These are phyloP conservation scores for Alces alces DNA, from an alignment of 2,113 vertebrate genomes.

Conservation along the genomic window DNA sequence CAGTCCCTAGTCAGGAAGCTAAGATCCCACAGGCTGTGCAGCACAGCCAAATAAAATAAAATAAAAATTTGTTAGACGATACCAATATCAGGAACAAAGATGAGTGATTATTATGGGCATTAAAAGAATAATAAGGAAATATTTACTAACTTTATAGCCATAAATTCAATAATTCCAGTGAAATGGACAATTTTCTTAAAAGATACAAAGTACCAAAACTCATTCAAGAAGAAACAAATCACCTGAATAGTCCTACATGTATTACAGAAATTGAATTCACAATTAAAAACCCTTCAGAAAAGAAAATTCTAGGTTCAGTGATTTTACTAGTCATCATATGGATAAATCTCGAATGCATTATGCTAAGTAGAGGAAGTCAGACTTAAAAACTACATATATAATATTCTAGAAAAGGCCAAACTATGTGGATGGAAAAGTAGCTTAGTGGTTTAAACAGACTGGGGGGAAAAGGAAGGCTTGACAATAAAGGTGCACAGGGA, in stretches of 20 bases:
- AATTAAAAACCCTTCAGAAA: background rate
- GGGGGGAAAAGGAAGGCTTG: background rate
- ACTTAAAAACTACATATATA: background rate
- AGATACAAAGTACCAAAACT: background rate
- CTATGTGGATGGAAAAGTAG: background rate
- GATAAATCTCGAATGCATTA: background rate
- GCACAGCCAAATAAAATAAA: background rate
- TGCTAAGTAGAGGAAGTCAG: background rate
- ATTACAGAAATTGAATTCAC: background rate
- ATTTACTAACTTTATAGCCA: background rate
- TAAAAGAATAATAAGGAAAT: background rate
- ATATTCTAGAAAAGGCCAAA: background rate
- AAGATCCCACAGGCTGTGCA: background rate
- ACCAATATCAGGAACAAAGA: background rate
- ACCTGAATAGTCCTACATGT: background rate
- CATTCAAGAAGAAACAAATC: background rate
- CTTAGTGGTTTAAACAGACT: background rate
- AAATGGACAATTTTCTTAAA: background rate
- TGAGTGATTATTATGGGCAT: background rate
- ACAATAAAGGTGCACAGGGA: background rate
- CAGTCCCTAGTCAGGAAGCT: background rate
- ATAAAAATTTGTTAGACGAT: background rate
- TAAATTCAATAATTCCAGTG: background rate
- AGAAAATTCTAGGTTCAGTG: background rate
- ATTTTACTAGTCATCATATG: background rate